A percentile compares a stretch with the other conserved stretches of the same genome.
These are phyloP conservation scores for Smithornis capensis DNA, from an alignment of 2,113 vertebrate species.

Conservation along the genomic window DNA sequence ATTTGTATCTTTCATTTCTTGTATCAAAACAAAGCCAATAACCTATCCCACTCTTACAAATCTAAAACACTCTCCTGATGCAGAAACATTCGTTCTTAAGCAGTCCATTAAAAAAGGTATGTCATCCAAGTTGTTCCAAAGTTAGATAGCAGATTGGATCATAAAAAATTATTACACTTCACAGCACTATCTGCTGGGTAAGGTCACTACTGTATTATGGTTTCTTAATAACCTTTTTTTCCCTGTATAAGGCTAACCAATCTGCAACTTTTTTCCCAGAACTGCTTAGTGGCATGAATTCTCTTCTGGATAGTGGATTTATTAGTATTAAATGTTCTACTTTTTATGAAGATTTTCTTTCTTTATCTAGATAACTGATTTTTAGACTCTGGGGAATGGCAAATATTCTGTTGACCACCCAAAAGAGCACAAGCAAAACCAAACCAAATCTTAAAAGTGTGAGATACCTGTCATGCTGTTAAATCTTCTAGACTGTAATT, in stretches of 20 bases:
- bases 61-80: not conserved
- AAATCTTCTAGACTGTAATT: not conserved
- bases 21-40: not conserved
- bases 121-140: not conserved
- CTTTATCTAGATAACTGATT: not conserved
- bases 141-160: not conserved
- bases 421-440: not conserved
- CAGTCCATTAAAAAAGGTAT: not conserved
- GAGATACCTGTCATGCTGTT: not conserved
- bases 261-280: not conserved
- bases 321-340: not conserved
- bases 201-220: not conserved
- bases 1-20: not conserved
- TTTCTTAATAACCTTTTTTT: not conserved
- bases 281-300: not conserved
- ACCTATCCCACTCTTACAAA: not conserved
- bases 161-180: slow-evolving; percentile 5
- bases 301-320: not conserved
- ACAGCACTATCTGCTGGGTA: not conserved
- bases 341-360: not conserved
- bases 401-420: not conserved
- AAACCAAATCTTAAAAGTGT: not conserved
- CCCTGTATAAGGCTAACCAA: not conserved
- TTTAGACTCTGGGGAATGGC: not conserved
- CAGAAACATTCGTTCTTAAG: not conserved